Evolutionary conservation across 2,888 invertebrate species (phyloP), one percentile per base, ranked within the genome.

Genomic region (Embidobia sp.): DNA sequence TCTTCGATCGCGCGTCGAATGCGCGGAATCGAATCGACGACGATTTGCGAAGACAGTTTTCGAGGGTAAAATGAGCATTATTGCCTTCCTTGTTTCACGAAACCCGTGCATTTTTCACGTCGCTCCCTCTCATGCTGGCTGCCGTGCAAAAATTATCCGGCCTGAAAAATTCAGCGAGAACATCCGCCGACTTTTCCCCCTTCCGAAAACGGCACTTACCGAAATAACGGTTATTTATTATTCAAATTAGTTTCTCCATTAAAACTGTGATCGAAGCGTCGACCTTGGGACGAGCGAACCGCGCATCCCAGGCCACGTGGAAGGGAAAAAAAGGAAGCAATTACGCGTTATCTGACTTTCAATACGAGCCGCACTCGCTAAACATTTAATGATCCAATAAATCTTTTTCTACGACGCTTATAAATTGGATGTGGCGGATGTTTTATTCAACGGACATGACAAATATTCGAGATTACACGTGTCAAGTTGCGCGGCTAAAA

Each of bases 161-260:
- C 19, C 40, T 63, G 27, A 63, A 63, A 63, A 11, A 63, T 63
- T 49, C 63, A 49, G 27, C 63, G 18, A 51, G 64, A 51, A 51
- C 64, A 51, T 63, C 7, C 63, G 19, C 37, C 10, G 8, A 42
- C 33, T 51, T 63, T 63, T 48, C 31, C 7, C 15, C 13, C 33
- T 42, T 31, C 10, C 31, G 49, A 51, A 51, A 51, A 51, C 35
- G 1, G 22, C 51, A 42, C 51, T 64, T 42, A 42, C 22, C 15
- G 42, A 51, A 42, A 51, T 46, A 26, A 19, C 29, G 1, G 31
- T 57, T 46, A 31, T 61, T 61, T 26, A 63, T 63, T 63, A 48
- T 61, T 61, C 37, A 49, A 63, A 63, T 63, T 48, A 48, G 22
- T 44, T 59, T 46, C 10, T 10, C 1, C 33, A 6, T 26, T 26